phyloP scores from a whole-genome alignment of 2,797 vertebrate species.

The Capromys pilorides region DNA sequence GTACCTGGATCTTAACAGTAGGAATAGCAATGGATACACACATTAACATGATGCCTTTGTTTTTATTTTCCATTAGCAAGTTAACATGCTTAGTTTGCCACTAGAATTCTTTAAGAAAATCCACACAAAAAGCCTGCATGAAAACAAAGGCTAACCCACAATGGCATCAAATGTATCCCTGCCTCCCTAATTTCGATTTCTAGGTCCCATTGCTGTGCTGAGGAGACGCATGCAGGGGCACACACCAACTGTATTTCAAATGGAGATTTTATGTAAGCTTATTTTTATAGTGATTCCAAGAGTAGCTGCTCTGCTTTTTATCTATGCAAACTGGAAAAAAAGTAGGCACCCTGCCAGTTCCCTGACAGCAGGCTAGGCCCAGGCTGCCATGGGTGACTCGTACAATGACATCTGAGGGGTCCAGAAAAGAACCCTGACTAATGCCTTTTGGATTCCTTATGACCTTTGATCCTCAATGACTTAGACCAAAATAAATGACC shows the following conservation, averaged over 20 bases:
- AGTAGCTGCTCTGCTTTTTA: conserved; percentile 75
- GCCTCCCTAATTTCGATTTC: conserved; percentile 67
- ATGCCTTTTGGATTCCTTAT: conserved; percentile 90
- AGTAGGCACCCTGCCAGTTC: conserved; percentile 82
- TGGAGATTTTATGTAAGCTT: conserved; percentile 79
- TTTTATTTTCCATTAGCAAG: conserved; percentile 69
- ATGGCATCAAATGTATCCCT: neutral
- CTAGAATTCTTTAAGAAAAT: conserved; percentile 46
- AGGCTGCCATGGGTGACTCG: conserved; percentile 89
- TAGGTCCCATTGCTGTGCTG: conserved; percentile 62
- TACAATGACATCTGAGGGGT: conserved; percentile 88
- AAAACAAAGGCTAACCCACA: conserved; percentile 65
- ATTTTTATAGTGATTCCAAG: conserved; percentile 79
- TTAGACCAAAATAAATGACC: conserved; percentile 86
- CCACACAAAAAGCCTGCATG: conserved; percentile 22
- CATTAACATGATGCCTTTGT: conserved; percentile 53
- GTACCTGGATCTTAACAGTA: conserved; percentile 74
- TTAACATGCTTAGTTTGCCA: conserved; percentile 41
- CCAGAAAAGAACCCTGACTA: conserved; percentile 91
- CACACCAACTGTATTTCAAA: conserved; percentile 76
- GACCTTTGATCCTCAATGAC: conserved; percentile 90
- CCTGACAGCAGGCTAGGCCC: conserved; percentile 82
- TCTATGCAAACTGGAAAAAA: conserved; percentile 81
- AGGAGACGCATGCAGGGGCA: conserved; percentile 51
- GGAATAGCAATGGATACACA: conserved; percentile 16